phyloP scores from a whole-genome alignment of 2,797 vertebrate genomes.

The Lepidocolaptes lacrymiger region DNA sequence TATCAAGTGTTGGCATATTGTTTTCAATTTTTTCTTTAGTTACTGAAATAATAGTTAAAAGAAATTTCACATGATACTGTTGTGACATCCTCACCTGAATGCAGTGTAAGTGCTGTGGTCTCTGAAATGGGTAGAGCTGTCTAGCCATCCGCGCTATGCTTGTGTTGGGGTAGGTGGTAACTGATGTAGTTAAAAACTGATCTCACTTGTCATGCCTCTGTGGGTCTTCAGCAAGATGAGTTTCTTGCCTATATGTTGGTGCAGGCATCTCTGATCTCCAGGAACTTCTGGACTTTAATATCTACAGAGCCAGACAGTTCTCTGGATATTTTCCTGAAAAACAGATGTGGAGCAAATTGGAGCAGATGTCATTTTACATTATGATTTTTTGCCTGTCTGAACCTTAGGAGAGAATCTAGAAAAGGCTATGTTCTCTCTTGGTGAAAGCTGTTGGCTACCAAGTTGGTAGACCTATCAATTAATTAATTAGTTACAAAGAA shows the following conservation, averaged over 20 bases:
- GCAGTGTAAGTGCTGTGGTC: rapidly evolving
- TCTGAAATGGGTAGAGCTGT: neutral
- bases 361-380: neutral
- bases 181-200: neutral
- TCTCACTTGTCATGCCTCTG: neutral
- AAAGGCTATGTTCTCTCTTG: rapidly evolving
- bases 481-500: neutral
- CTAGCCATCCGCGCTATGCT: neutral
- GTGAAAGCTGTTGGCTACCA: neutral
- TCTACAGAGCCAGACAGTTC: neutral
- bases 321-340: neutral
- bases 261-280: neutral
- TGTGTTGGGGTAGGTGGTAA: neutral
- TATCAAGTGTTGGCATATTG: neutral
- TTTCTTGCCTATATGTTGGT: neutral
- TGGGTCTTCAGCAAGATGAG: neutral
- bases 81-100: neutral
- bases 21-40: neutral
- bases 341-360: rapidly evolving
- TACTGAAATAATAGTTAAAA: neutral
- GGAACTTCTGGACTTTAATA: neutral
- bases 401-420: neutral
- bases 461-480: neutral
- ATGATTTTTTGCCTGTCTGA: neutral
- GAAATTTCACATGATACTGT: neutral